These are phyloP conservation scores for Siphonodentalium dalli DNA, from an alignment of 2,888 invertebrate genomes.

Conservation along the genomic window DNA sequence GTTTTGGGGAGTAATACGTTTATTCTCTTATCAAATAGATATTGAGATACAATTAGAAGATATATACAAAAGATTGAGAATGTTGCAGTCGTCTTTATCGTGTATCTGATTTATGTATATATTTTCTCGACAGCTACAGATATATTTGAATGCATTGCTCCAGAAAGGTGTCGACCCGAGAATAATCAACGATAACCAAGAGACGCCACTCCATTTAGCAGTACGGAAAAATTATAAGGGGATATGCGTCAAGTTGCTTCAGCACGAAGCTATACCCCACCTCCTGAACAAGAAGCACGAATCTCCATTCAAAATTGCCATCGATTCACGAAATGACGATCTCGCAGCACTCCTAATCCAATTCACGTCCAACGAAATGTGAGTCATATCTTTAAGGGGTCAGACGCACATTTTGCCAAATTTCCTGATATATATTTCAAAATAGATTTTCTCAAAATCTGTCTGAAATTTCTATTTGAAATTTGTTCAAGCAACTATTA, in stretches of 20 bases:
- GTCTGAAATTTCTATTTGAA: too few relatives aligned
- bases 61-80: too few relatives aligned
- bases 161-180: slow-evolving; percentile 51
- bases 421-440: too few relatives aligned
- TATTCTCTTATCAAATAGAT: too few relatives aligned
- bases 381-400: too few relatives aligned
- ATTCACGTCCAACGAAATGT: slow-evolving; percentile 46
- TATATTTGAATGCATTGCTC: slow-evolving; percentile 44
- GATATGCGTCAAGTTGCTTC: slow-evolving; percentile 45
- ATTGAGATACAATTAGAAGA: too few relatives aligned
- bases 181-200: slow-evolving; percentile 29
- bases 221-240: slow-evolving; percentile 42
- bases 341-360: slow-evolving; percentile 44
- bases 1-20: too few relatives aligned
- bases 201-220: slow-evolving; percentile 51
- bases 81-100: too few relatives aligned
- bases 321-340: slow-evolving; percentile 43
- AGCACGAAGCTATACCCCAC: slow-evolving; percentile 48
- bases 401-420: too few relatives aligned
- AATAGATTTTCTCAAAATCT: too few relatives aligned
- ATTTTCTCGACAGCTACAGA: slow-evolving; percentile 38
- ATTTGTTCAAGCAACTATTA: too few relatives aligned
- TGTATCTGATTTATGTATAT: not conserved
- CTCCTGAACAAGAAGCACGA: slow-evolving; percentile 35
- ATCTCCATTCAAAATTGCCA: slow-evolving; percentile 44